phyloP scores from a whole-genome alignment of 2,113 vertebrate species.

The Platysternon megacephalum region DNA sequence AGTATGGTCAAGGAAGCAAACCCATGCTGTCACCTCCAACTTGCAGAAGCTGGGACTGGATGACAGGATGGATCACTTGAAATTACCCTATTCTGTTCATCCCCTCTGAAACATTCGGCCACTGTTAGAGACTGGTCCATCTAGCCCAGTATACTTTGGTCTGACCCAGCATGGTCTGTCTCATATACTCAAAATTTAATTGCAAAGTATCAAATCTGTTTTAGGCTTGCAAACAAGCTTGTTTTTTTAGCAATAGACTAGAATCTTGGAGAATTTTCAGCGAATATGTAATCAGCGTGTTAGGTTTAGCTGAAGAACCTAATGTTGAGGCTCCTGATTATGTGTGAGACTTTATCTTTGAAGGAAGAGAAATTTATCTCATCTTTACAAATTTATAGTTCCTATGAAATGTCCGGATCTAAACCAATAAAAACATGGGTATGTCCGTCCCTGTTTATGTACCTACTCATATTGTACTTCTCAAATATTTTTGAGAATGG shows the following conservation, averaged over 20 bases:
- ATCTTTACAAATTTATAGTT: not conserved
- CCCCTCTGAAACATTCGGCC: not conserved
- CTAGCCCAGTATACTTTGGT: not conserved
- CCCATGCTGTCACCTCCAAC: not conserved
- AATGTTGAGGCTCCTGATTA: not conserved
- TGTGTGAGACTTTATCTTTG: not conserved
- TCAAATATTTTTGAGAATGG: not conserved
- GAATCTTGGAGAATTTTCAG: not conserved
- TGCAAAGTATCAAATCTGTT: not conserved
- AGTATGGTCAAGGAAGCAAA: not conserved
- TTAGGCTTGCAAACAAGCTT: not conserved
- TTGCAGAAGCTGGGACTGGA: not conserved
- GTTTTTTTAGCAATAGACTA: not conserved
- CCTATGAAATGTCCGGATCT: not conserved
- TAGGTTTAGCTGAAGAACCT: not conserved
- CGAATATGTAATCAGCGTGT: not conserved
- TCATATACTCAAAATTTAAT: not conserved
- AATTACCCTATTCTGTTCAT: not conserved
- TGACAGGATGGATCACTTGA: not conserved
- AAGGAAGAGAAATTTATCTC: not conserved
- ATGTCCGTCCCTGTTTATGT: not conserved
- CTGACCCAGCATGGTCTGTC: too few species aligned
- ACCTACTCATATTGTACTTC: not conserved
- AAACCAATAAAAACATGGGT: not conserved
- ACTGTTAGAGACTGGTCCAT: too few species aligned